phyloP scores from a whole-genome alignment of 2,888 invertebrate species.

The Sminthurides aquaticus region DNA sequence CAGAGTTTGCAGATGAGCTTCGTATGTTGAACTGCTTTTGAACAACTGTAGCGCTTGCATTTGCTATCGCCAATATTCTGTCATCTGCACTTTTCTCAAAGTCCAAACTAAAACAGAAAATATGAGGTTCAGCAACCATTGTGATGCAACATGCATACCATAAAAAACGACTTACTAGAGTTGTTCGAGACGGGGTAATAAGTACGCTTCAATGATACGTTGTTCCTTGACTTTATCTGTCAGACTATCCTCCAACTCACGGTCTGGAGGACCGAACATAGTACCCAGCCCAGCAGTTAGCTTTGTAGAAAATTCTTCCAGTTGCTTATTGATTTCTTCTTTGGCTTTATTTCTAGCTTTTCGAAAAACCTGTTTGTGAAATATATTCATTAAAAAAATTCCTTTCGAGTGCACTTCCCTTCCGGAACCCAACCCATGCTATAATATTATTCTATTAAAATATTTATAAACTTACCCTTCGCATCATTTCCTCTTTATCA shows the following conservation, averaged over 20 bases:
- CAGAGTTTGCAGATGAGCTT: constrained; percentile 52
- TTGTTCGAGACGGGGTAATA: constrained; percentile 64
- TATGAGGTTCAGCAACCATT: constrained; percentile 14
- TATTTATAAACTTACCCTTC: constrained; percentile 55
- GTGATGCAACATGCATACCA: neutral
- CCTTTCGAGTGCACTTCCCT: too few relatives aligned
- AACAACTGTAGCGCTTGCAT: constrained; percentile 72
- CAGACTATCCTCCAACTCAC: constrained; percentile 67
- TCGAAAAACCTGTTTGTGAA: constrained; percentile 68
- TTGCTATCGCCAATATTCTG: constrained; percentile 62
- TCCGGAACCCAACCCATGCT: neutral
- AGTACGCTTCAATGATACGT: constrained; percentile 64
- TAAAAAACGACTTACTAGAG: constrained; percentile 61
- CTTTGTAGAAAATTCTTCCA: constrained; percentile 80
- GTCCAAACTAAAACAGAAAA: constrained; percentile 52
- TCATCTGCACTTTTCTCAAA: constrained; percentile 59
- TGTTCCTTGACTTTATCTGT: constrained; percentile 70
- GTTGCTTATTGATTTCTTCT: constrained; percentile 69
- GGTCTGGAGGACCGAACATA: constrained; percentile 80
- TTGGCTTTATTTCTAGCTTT: constrained; percentile 77
- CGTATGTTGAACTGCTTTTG: constrained; percentile 67
- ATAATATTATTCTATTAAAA: neutral
- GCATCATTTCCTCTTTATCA: constrained; percentile 81
- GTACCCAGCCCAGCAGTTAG: constrained; percentile 83
- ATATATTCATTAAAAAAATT: constrained; percentile 2